Base-by-base conservation (phyloP, 2,797 vertebrate genomes). In the Mastacembelus armatus region DNA sequence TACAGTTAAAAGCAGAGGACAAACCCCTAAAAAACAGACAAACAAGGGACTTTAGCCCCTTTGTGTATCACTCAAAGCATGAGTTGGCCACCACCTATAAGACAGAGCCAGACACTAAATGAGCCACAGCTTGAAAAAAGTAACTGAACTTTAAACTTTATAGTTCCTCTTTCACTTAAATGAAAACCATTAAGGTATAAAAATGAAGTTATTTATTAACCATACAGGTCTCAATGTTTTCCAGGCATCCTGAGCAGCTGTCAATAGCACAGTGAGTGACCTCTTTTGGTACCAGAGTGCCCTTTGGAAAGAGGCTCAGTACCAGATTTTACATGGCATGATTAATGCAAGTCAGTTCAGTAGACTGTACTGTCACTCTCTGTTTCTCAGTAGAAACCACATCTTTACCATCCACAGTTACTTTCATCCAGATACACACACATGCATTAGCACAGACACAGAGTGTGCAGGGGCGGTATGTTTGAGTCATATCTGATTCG, bases 201-300 rank as follows among this genome's bases (percentile, higher is more conserved):
- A 73, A 84, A 43, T 3, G 7, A 27, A 71, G 83, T 83, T 87
- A 81, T 74, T 80, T 78, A 85, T 90, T 87, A 86, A 89, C 74
- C 48, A 54, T 47, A 18, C 52, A 71, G 47, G 32, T 79, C 62
- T 51, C 58, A 71, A 59, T 66, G 42, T 47, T 19, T 18, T 48
- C 66, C 59, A 52, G n/a, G 47, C 71, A 82, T 75, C 47, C 74
- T 32, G 71, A 85, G 66, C 77, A 84, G 84, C 71, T 85, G 83
- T 54, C 80, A 76, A 74, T 63, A 22, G 40, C 48, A 60, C 24
- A 0, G 45, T 42, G 51, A 83, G 70, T 58, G 66, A 77, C 69
- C 77, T 76, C 70, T 64, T 60, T 65, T 30, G 49, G 32, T 9
- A 18, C 43, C 49, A 50, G 4, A 50, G 22, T 62, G 68, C 36